phyloP scores from a whole-genome alignment of 2,888 invertebrate species.

The Syritta pipiens region DNA sequence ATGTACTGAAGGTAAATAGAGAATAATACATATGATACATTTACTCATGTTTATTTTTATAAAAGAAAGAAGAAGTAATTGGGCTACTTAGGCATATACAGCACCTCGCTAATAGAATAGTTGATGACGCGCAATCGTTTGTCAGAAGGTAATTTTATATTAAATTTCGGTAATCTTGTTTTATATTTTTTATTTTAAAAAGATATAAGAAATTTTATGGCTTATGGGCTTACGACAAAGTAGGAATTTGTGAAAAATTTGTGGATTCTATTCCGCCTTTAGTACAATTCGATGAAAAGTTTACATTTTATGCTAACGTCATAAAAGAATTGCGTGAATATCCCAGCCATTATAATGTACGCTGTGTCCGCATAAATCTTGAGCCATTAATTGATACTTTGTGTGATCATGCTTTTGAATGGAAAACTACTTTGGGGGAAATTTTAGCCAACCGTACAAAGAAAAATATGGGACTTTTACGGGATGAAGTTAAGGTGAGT shows the following conservation, averaged over 20 bases:
- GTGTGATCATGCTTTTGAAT: slow-evolving; percentile 87
- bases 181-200: slow-evolving; percentile 7
- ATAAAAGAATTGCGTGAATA: slow-evolving; percentile 84
- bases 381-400: slow-evolving; percentile 85
- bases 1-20: slow-evolving; percentile 84
- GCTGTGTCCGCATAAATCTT: slow-evolving; percentile 86
- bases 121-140: slow-evolving; percentile 84
- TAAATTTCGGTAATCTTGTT: background rate
- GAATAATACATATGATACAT: background rate
- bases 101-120: slow-evolving; percentile 83
- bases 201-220: slow-evolving; percentile 88
- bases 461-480: slow-evolving; percentile 84
- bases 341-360: slow-evolving; percentile 83
- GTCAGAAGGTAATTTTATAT: slow-evolving; percentile 80
- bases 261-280: slow-evolving; percentile 83
- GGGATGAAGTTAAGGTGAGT: slow-evolving; percentile 85
- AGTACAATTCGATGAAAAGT: slow-evolving; percentile 87
- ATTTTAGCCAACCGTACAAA: slow-evolving; percentile 85
- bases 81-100: slow-evolving; percentile 85
- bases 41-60: slow-evolving; percentile 81
- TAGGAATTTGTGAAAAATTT: slow-evolving; percentile 88
- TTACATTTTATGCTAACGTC: slow-evolving; percentile 90
- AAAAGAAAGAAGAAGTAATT: slow-evolving; percentile 85
- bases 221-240: slow-evolving; percentile 89
- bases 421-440: slow-evolving; percentile 87